phyloP scores from a whole-genome alignment of 2,888 invertebrate species.

The Scaptomyza parva region DNA sequence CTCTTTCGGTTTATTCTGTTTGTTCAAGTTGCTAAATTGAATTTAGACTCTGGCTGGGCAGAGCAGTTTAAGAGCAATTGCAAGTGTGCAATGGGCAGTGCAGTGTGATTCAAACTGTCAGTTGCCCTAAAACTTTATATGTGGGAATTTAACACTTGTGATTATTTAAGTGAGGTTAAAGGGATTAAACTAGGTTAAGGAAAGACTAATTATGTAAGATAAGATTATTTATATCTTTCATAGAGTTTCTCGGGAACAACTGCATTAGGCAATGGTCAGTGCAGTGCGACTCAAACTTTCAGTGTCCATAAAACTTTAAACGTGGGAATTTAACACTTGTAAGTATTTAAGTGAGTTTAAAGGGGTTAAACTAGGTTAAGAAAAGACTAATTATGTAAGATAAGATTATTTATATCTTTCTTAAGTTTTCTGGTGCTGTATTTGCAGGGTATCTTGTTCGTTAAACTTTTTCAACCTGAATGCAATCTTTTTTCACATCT shows the following conservation, averaged over 20 bases:
- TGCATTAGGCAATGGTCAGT: background rate
- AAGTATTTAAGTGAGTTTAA: too few species aligned
- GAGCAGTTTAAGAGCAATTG: conserved; percentile 14
- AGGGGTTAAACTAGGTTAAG: too few species aligned
- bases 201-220: too few species aligned
- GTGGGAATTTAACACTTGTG: too few species aligned
- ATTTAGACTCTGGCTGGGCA: conserved; percentile 43
- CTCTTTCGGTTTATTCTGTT: conserved; percentile 49
- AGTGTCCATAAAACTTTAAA: background rate
- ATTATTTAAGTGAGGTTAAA: too few species aligned
- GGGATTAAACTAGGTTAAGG: too few species aligned
- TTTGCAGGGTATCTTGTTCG: background rate
- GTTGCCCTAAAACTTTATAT: background rate
- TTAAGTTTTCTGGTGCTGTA: background rate
- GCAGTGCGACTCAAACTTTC: conserved; percentile 52
- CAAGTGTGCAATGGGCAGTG: conserved; percentile 9
- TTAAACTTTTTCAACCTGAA: background rate
- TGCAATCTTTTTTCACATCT: background rate
- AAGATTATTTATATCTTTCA: too few species aligned
- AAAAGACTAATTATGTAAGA: too few species aligned
- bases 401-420: too few species aligned
- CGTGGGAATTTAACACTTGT: too few species aligned
- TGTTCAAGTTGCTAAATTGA: conserved; percentile 62
- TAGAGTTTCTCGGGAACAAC: too few species aligned
- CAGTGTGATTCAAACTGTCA: conserved; percentile 52